These are phyloP conservation scores for Halcyon smyrnensis DNA, from an alignment of 2,797 vertebrate species.

Conservation along the genomic window DNA sequence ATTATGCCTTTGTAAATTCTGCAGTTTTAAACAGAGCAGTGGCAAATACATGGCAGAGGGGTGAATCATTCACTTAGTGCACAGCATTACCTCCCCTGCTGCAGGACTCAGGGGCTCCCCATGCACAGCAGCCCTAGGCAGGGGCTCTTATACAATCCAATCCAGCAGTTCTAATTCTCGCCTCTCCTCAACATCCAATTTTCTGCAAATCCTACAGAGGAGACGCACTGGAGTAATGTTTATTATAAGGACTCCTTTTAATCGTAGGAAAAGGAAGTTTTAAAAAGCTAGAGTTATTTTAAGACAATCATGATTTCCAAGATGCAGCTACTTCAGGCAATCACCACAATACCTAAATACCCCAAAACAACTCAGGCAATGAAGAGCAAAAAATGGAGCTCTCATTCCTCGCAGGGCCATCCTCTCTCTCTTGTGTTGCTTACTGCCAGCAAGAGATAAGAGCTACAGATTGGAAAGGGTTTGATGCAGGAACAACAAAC, in stretches of 20 bases:
- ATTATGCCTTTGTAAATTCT: background rate
- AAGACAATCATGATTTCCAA: background rate
- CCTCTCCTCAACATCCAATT: background rate
- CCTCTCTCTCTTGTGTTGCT: background rate
- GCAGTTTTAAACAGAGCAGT: background rate
- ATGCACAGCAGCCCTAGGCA: background rate
- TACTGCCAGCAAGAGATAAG: background rate
- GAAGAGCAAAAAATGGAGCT: background rate
- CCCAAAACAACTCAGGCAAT: background rate
- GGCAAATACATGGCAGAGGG: background rate
- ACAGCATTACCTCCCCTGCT: background rate
- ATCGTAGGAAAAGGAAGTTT: background rate
- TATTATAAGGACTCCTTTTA: background rate
- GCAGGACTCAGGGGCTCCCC: background rate
- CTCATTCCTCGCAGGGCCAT: background rate
- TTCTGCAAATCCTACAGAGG: background rate
- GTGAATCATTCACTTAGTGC: background rate
- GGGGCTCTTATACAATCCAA: background rate
- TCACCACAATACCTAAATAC: background rate
- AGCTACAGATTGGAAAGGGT: background rate
- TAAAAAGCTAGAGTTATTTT: background rate
- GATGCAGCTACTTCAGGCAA: background rate
- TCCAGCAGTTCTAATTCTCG: background rate
- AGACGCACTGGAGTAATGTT: fast-evolving
- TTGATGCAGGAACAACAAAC: background rate